phyloP scores from a whole-genome alignment of 2,888 invertebrate species.

The Biston betularia region DNA sequence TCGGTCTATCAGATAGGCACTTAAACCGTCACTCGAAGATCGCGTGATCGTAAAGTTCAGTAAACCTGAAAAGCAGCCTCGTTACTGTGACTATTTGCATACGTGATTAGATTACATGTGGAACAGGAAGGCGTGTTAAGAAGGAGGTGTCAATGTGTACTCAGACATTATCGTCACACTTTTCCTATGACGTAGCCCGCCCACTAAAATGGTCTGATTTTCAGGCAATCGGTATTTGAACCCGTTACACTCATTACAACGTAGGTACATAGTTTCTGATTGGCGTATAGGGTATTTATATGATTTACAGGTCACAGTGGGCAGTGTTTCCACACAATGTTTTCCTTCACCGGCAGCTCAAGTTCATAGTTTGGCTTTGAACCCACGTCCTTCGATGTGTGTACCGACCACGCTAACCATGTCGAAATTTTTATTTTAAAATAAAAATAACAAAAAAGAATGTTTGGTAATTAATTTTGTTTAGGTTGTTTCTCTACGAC shows the following conservation, averaged over 20 bases:
- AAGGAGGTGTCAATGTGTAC: conserved; percentile 38
- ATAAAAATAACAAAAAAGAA: too few relatives aligned
- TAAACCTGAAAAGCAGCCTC: conserved; percentile 39
- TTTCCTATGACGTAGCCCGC: conserved; percentile 33
- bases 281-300: not conserved
- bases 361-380: too few relatives aligned
- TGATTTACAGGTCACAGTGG: not conserved
- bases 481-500: too few relatives aligned
- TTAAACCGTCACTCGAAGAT: conserved; percentile 28
- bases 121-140: conserved; percentile 40
- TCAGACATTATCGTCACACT: conserved; percentile 31
- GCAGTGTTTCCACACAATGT: too few relatives aligned
- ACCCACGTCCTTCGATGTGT: too few relatives aligned
- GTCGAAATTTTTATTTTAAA: too few relatives aligned
- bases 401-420: too few relatives aligned
- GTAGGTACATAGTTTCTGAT: not conserved
- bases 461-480: too few relatives aligned
- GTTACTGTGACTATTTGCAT: conserved; percentile 36
- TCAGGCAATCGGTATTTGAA: conserved; percentile 24
- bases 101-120: conserved; percentile 36
- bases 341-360: too few relatives aligned
- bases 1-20: conserved; percentile 34
- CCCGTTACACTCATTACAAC: conserved; percentile 12
- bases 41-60: conserved; percentile 41
- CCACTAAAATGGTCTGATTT: conserved; percentile 32